phyloP scores from a whole-genome alignment of 2,797 vertebrate species.

The Dermochelys coriacea region DNA sequence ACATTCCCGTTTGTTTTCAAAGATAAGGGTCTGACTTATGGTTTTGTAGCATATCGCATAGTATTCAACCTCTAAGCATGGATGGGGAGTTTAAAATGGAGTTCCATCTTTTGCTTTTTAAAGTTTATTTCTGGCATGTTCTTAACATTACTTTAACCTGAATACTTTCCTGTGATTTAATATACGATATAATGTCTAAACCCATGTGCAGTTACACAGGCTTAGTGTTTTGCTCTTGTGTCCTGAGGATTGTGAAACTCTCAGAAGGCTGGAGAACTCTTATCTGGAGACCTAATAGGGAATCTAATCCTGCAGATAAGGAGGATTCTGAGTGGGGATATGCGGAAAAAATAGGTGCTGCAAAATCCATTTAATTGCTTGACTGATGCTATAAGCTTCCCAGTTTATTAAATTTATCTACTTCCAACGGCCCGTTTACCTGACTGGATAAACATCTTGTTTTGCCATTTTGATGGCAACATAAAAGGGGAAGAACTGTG shows the following conservation, averaged over 20 bases:
- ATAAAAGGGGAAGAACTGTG: neutral
- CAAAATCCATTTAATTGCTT: constrained; percentile 27
- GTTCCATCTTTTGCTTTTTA: neutral
- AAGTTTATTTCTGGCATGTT: neutral
- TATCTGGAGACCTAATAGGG: constrained; percentile 47
- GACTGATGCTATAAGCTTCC: constrained; percentile 36
- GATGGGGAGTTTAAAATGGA: neutral
- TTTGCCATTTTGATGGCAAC: constrained; percentile 40
- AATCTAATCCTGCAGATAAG: constrained; percentile 65
- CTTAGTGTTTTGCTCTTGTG: neutral
- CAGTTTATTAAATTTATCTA: constrained; percentile 57
- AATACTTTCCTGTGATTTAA: constrained; percentile 27
- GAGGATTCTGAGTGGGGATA: constrained; percentile 25
- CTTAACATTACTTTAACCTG: neutral
- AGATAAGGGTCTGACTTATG: neutral
- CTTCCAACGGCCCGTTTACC: neutral
- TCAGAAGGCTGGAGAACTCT: constrained; percentile 8
- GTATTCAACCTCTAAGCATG: neutral
- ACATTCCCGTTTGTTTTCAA: neutral
- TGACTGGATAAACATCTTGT: constrained; percentile 47
- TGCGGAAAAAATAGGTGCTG: constrained; percentile 13
- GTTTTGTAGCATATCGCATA: neutral
- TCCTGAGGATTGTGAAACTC: constrained; percentile 16
- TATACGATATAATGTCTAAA: neutral
- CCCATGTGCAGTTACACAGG: neutral